These are phyloP conservation scores for Bombus fervidus DNA, from an alignment of 1,140 invertebrate species.

Conservation along the genomic window DNA sequence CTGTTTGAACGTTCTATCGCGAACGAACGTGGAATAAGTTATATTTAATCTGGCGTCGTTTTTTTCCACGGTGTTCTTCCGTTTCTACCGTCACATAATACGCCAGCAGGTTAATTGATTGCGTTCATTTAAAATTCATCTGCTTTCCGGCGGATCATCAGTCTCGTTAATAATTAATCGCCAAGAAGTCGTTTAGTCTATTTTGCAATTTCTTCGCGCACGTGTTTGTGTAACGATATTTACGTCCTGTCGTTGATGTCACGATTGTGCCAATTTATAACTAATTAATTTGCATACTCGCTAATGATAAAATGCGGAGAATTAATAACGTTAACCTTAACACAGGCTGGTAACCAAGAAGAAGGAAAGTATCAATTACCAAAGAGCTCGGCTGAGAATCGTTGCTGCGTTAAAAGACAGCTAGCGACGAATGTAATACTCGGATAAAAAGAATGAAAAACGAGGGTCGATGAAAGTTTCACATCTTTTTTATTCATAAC, in stretches of 20 bases:
- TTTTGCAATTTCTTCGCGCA: not conserved
- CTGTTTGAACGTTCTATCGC: slow-evolving; percentile 15
- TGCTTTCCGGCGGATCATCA: not conserved
- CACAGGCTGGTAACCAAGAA: too few relatives aligned
- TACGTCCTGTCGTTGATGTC: not conserved
- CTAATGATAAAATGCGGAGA: not conserved
- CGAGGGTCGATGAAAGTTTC: too few relatives aligned
- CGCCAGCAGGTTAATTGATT: slow-evolving; percentile 13
- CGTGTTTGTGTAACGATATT: not conserved
- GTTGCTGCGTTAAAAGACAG: too few relatives aligned
- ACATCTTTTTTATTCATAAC: accelerated
- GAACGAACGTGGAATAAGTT: slow-evolving; percentile 23
- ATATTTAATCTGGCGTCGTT: not conserved
- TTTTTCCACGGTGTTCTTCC: not conserved
- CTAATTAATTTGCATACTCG: not conserved
- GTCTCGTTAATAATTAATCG: slow-evolving; percentile 16
- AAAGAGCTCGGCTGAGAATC: too few relatives aligned
- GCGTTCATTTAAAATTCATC: slow-evolving; percentile 29
- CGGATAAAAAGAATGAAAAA: too few relatives aligned
- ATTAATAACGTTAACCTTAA: too few relatives aligned
- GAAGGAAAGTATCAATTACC: too few relatives aligned
- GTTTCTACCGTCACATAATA: not conserved
- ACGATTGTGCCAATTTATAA: not conserved
- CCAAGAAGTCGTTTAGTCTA: too few relatives aligned
- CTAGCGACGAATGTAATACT: too few relatives aligned